phyloP scores from a whole-genome alignment of 1,140 invertebrate genomes.

The Megalonaias nervosa region DNA sequence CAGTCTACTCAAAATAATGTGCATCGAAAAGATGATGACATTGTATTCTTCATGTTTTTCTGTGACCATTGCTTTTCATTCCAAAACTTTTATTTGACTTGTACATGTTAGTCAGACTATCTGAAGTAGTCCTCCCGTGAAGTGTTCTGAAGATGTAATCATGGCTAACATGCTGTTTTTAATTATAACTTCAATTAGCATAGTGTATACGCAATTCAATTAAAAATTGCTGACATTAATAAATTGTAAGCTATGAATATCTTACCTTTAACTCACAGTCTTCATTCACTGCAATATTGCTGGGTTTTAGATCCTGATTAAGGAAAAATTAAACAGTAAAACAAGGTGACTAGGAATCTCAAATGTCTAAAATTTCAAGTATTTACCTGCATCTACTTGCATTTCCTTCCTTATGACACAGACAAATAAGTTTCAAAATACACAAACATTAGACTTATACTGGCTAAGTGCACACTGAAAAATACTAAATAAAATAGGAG shows the following conservation, averaged over 20 bases:
- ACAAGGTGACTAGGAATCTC: not conserved
- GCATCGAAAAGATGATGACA: too few relatives aligned
- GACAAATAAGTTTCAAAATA: too few relatives aligned
- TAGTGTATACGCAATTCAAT: not conserved
- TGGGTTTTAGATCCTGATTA: slow-evolving; percentile 94
- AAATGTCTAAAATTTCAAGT: not conserved
- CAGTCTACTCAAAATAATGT: too few relatives aligned
- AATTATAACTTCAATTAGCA: not conserved
- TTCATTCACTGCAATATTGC: slow-evolving; percentile 99
- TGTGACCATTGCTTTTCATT: too few relatives aligned
- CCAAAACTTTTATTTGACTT: too few relatives aligned
- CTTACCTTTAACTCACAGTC: slow-evolving; percentile 94
- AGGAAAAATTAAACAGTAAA: slow-evolving; percentile 27
- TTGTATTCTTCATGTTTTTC: too few relatives aligned
- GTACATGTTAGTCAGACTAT: too few relatives aligned
- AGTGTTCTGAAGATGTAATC: not conserved
- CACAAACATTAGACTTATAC: too few relatives aligned
- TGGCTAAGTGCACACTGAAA: too few relatives aligned
- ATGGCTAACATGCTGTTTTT: not conserved
- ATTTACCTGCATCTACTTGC: not conserved
- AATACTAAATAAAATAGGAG: too few relatives aligned
- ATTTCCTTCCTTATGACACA: too few relatives aligned
- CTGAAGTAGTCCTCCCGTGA: not conserved
- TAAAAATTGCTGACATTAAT: not conserved
- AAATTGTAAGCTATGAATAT: not conserved